phyloP scores from a whole-genome alignment of 2,113 vertebrate species.

The Oryzias javanicus region DNA sequence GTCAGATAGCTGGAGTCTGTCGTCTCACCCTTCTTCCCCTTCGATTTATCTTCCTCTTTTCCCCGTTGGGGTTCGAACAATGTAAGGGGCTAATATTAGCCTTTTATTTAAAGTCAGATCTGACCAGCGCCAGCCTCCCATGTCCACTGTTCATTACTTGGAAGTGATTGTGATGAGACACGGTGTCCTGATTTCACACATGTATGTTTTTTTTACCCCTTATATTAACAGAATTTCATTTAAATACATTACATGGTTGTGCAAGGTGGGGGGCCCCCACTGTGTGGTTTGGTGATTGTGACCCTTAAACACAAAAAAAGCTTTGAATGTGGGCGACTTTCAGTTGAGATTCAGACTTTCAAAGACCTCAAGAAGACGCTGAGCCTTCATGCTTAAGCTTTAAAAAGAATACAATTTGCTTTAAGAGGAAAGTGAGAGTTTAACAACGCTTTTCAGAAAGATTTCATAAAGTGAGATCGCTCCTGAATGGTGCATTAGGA shows the following conservation, averaged over 20 bases:
- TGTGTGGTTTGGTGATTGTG: not conserved
- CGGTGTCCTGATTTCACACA: slow-evolving; percentile 5
- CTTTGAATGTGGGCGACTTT: no score
- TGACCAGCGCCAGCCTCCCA: slow-evolving; percentile 32
- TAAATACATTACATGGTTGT: not conserved
- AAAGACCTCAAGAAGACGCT: no score
- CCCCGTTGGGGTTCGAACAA: slow-evolving; percentile 64
- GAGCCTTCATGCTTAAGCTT: no score
- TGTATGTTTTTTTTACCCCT: not conserved
- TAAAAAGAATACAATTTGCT: no score
- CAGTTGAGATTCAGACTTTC: no score
- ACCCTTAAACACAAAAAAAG: no score
- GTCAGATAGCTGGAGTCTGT: slow-evolving; percentile 61
- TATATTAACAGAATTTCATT: not conserved
- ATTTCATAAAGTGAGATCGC: no score
- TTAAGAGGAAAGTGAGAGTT: no score
- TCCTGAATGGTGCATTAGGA: no score
- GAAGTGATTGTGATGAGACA: slow-evolving; percentile 12
- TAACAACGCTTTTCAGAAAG: no score
- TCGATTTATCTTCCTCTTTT: slow-evolving; percentile 85
- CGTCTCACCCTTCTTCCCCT: slow-evolving; percentile 81
- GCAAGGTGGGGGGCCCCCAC: not conserved
- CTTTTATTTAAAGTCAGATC: slow-evolving; percentile 48
- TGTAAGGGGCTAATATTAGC: slow-evolving; percentile 49
- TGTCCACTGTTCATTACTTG: slow-evolving; percentile 22